These are phyloP conservation scores for Drosophila nannoptera DNA, from an alignment of 1,140 invertebrate species.

Conservation along the genomic window DNA sequence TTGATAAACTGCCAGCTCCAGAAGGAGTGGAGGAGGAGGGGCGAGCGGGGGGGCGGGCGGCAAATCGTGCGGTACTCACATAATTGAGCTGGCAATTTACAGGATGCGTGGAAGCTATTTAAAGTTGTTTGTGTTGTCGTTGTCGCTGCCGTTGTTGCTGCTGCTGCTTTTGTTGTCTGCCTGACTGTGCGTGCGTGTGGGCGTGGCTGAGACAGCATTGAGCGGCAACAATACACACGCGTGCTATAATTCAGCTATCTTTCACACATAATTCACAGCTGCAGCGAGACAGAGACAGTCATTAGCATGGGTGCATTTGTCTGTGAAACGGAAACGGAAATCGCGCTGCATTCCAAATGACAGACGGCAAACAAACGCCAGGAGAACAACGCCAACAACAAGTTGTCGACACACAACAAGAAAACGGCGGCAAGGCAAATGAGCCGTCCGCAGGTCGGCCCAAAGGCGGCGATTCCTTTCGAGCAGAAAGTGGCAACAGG, in stretches of 20 bases:
- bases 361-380: slow-evolving; percentile 38
- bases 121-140: slow-evolving; percentile 43
- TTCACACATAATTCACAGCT: slow-evolving; percentile 55
- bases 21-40: neutral
- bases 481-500: too few relatives aligned
- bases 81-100: slow-evolving; percentile 60
- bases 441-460: neutral
- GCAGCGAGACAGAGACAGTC: slow-evolving; percentile 22
- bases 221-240: slow-evolving; percentile 57
- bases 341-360: slow-evolving; percentile 58
- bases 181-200: slow-evolving; percentile 1
- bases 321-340: slow-evolving; percentile 51
- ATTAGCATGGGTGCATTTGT: slow-evolving; percentile 46
- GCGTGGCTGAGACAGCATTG: slow-evolving; percentile 29
- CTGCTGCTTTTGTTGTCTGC: slow-evolving; percentile 21
- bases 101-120: slow-evolving; percentile 49
- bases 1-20: slow-evolving; percentile 47
- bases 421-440: slow-evolving; percentile 9
- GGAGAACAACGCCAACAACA: slow-evolving; percentile 21
- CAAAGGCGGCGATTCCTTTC: too few relatives aligned
- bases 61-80: slow-evolving; percentile 33
- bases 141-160: slow-evolving; percentile 10
- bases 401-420: slow-evolving; percentile 42
- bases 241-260: slow-evolving; percentile 63
- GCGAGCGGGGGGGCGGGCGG: neutral